A percentile compares a stretch with the other conserved stretches of the same genome.
phyloP scores from a whole-genome alignment of 2,888 invertebrate species.

The Buathra laborator region DNA sequence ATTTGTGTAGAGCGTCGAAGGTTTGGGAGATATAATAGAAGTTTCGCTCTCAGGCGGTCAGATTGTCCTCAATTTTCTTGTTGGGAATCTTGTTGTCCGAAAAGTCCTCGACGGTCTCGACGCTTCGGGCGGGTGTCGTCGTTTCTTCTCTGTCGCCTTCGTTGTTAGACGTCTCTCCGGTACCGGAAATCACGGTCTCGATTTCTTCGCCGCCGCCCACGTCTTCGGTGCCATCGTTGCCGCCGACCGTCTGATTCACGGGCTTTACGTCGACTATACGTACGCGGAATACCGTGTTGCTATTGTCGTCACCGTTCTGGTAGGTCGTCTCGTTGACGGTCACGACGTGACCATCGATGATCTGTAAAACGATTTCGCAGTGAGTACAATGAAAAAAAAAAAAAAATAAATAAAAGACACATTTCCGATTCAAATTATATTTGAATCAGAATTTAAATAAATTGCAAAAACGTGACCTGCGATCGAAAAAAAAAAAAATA shows the following conservation, averaged over 20 bases:
- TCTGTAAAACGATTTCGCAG: conserved; percentile 78
- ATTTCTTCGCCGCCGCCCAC: conserved; percentile 64
- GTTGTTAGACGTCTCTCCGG: conserved; percentile 20
- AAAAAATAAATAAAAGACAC: neutral
- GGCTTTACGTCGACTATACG: conserved; percentile 86
- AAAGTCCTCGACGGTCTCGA: conserved; percentile 82
- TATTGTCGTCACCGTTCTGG: conserved; percentile 83
- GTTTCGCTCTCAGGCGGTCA: conserved; percentile 76
- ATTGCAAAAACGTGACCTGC: neutral
- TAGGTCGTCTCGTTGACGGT: conserved; percentile 87
- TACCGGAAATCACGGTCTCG: conserved; percentile 65
- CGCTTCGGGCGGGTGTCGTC: conserved; percentile 75
- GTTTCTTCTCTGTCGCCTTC: conserved; percentile 66
- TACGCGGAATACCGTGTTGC: conserved; percentile 84
- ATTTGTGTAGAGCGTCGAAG: conserved; percentile 10
- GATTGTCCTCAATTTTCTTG: conserved; percentile 79
- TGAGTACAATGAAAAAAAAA: conserved; percentile 16
- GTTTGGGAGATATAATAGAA: neutral
- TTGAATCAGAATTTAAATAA: neutral
- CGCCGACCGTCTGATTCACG: conserved; percentile 74
- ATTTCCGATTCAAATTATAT: neutral
- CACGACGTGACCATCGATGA: conserved; percentile 86
- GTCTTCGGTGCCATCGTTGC: conserved; percentile 55
- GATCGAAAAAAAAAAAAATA: no score
- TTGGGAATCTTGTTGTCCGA: conserved; percentile 83